Evolutionary conservation across 1,140 invertebrate species (phyloP).

Genomic region (Wiebesia pumilae): DNA sequence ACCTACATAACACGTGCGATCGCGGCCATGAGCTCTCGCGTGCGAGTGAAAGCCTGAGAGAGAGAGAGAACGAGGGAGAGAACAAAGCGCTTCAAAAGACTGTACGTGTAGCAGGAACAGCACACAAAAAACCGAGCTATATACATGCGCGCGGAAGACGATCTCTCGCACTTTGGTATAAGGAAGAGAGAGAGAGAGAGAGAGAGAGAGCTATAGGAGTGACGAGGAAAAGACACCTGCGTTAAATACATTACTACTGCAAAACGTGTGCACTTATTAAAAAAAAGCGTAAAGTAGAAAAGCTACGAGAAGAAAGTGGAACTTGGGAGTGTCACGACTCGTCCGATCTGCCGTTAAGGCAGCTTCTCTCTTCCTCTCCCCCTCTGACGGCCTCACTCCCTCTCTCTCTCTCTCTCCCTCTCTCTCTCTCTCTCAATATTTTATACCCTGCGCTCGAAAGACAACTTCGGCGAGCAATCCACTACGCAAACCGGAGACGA

Average conservation of each 20-base stretch:
- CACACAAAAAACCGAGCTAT: neutral
- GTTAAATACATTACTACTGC: neutral
- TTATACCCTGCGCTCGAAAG: neutral
- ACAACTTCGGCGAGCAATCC: neutral
- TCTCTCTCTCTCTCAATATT: neutral
- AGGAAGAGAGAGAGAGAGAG: neutral
- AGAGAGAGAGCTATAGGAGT: neutral
- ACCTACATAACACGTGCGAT: slow-evolving; percentile 48
- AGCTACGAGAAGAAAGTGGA: slow-evolving; percentile 35
- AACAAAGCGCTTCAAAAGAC: neutral
- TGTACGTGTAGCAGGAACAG: neutral
- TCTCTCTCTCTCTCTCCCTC: neutral
- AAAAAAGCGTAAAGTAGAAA: neutral
- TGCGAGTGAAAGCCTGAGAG: slow-evolving; percentile 20
- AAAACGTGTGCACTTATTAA: neutral
- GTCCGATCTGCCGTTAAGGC: slow-evolving; percentile 21
- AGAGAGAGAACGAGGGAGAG: slow-evolving; percentile 6
- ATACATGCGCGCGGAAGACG: slow-evolving; percentile 21
- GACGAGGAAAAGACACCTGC: neutral
- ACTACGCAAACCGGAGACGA: slow-evolving; percentile 11
- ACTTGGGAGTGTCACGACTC: slow-evolving; percentile 41
- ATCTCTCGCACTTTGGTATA: neutral
- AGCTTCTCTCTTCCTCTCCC: neutral
- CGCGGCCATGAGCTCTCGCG: slow-evolving; percentile 43
- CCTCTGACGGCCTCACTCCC: neutral